Conservation (phyloP, 1,140 invertebrate genomes). For the Thaumetopoea pityocampa region DNA sequence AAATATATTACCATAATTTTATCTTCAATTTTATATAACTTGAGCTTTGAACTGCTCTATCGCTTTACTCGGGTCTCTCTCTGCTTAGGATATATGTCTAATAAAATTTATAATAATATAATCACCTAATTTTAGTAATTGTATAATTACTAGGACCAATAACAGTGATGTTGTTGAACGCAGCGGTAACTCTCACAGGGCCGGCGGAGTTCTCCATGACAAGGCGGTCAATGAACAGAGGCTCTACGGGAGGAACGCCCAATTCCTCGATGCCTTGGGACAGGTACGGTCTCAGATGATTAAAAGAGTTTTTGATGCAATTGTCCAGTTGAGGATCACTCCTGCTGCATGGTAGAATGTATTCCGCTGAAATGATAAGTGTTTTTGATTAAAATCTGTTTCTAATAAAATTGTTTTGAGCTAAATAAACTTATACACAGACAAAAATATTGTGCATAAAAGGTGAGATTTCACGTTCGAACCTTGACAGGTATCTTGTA, state of each 20-base stretch:
- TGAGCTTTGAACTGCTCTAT: too few species aligned
- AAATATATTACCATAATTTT: too few species aligned
- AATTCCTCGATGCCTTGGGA: constrained; percentile 82
- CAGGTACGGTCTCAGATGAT: constrained; percentile 83
- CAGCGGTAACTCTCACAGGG: constrained; percentile 81
- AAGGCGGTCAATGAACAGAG: constrained; percentile 80
- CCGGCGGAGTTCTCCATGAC: constrained; percentile 86
- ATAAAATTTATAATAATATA: too few species aligned
- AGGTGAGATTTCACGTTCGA: too few species aligned
- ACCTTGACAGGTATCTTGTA: too few species aligned
- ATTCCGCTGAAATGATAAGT: constrained; percentile 80
- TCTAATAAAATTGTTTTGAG: not conserved
- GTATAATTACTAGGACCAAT: constrained; percentile 84
- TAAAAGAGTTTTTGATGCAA: constrained; percentile 82
- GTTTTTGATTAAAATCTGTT: not conserved
- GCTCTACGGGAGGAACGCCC: constrained; percentile 83
- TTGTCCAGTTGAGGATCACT: constrained; percentile 80
- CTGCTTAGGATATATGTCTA: too few species aligned
- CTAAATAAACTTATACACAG: not conserved
- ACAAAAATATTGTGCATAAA: not conserved
- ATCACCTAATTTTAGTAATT: constrained; percentile 74
- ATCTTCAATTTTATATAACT: too few species aligned
- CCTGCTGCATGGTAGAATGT: constrained; percentile 82
- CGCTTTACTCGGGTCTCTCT: too few species aligned
- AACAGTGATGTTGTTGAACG: constrained; percentile 84